phyloP scores from a whole-genome alignment of 2,888 invertebrate species.

The Rhodophaea formosa region DNA sequence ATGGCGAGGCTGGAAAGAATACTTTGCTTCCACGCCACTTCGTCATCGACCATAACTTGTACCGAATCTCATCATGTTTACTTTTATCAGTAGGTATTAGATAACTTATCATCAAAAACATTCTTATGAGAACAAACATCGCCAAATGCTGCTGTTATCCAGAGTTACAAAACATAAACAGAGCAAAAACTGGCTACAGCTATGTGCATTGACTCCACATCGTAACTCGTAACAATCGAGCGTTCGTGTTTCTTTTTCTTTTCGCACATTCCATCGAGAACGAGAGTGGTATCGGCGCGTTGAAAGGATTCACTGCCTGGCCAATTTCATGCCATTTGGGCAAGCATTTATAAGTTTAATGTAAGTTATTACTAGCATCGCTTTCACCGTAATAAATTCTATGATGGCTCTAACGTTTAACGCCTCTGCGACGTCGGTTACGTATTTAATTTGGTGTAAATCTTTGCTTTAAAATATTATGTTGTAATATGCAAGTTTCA shows the following conservation, averaged over 20 bases:
- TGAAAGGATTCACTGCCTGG: conserved; percentile 39
- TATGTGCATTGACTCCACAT: conserved; percentile 15
- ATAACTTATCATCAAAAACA: background rate
- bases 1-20: too few species aligned
- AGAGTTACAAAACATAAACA: conserved; percentile 5
- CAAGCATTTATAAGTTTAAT: conserved; percentile 40
- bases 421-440: conserved; percentile 1
- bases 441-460: background rate
- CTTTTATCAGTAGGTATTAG: background rate
- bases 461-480: background rate
- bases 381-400: conserved; percentile 49
- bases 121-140: background rate
- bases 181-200: conserved; percentile 5
- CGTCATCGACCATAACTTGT: background rate
- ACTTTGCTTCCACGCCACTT: too few species aligned
- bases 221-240: conserved; percentile 16
- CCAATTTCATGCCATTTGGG: conserved; percentile 56
- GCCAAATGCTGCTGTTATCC: background rate
- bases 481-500: too few species aligned
- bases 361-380: conserved; percentile 35
- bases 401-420: conserved; percentile 5
- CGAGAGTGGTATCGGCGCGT: conserved; percentile 42
- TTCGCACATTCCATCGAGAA: conserved; percentile 44
- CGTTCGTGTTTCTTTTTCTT: conserved; percentile 2
- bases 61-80: background rate